Evolutionary conservation across 2,113 vertebrate species (phyloP).

Genomic region (Gallinago jamesoni): DNA sequence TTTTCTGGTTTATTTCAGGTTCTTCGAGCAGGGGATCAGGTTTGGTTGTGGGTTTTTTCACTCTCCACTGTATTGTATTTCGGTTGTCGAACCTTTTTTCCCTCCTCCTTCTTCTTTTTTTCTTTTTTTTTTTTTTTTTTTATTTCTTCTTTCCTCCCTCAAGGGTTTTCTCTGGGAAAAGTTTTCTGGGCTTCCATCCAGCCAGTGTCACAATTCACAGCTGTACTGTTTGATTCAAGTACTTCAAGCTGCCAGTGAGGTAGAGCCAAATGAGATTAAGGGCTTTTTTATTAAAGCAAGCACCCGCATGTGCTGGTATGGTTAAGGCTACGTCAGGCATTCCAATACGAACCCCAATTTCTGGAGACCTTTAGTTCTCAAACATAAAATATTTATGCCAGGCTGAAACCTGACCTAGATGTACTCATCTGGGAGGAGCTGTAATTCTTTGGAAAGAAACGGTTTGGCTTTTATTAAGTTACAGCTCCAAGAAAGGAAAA

Average conservation of each 20-base stretch:
- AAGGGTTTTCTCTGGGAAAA: slow-evolving; percentile 65
- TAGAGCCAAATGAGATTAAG: slow-evolving; percentile 70
- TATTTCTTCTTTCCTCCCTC: not conserved
- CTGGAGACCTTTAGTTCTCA: not conserved
- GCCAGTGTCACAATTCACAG: slow-evolving; percentile 65
- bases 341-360: slow-evolving; percentile 30
- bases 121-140: not conserved
- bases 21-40: not conserved
- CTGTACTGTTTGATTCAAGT: slow-evolving; percentile 67
- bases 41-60: not conserved
- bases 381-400: slow-evolving; percentile 43
- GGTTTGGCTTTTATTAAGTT: slow-evolving; percentile 48
- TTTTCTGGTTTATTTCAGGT: not conserved
- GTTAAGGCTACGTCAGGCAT: not conserved
- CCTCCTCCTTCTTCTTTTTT: not conserved
- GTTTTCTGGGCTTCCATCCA: slow-evolving; percentile 62
- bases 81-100: not conserved
- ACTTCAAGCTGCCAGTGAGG: slow-evolving; percentile 64
- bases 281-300: slow-evolving; percentile 64
- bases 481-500: not conserved
- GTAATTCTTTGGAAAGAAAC: slow-evolving; percentile 4
- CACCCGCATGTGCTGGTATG: slow-evolving; percentile 6
- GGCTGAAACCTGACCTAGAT: slow-evolving; percentile 40
- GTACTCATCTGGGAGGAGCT: slow-evolving; percentile 36
- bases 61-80: not conserved